These are phyloP conservation scores for Electrona antarctica DNA, from an alignment of 2,113 vertebrate genomes.

Conservation along the genomic window DNA sequence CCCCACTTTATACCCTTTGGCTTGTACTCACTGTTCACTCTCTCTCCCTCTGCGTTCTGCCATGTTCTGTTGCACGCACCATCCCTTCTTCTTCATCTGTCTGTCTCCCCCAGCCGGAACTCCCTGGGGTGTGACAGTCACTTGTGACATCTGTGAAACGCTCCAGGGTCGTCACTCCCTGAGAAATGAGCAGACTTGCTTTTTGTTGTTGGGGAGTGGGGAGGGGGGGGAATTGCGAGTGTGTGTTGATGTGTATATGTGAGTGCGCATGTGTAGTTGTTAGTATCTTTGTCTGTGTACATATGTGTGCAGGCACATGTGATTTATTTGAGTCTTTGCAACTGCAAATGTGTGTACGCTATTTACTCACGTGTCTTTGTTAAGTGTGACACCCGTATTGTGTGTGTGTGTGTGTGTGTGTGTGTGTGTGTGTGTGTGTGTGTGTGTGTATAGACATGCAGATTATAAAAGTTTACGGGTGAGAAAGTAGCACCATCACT, in stretches of 20 bases:
- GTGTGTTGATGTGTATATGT: neutral
- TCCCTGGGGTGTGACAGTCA: slow-evolving; percentile 49
- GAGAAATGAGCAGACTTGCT: slow-evolving; percentile 35
- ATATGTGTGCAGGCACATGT: too few species aligned
- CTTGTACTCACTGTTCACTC: slow-evolving; percentile 30
- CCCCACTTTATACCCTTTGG: slow-evolving; percentile 51
- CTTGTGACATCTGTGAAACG: slow-evolving; percentile 57
- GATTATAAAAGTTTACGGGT: too few species aligned
- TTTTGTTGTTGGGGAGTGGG: neutral
- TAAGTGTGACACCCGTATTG: neutral
- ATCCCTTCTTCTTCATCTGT: slow-evolving; percentile 25
- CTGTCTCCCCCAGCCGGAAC: slow-evolving; percentile 2
- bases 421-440: too few species aligned
- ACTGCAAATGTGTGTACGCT: too few species aligned
- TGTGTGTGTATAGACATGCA: too few species aligned
- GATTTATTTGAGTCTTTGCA: too few species aligned
- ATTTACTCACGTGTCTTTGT: too few species aligned
- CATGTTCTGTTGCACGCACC: neutral
- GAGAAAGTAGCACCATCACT: too few species aligned
- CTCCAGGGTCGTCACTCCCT: slow-evolving; percentile 29
- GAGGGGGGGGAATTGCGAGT: neutral
- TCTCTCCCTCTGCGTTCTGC: neutral
- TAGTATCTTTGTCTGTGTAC: slow-evolving; percentile 13
- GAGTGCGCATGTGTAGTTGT: neutral
- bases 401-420: too few species aligned